Percentiles rank a stretch among this genome's conserved stretches.
phyloP scores from a whole-genome alignment of 2,797 vertebrate species.

The Poeciliopsis infans region DNA sequence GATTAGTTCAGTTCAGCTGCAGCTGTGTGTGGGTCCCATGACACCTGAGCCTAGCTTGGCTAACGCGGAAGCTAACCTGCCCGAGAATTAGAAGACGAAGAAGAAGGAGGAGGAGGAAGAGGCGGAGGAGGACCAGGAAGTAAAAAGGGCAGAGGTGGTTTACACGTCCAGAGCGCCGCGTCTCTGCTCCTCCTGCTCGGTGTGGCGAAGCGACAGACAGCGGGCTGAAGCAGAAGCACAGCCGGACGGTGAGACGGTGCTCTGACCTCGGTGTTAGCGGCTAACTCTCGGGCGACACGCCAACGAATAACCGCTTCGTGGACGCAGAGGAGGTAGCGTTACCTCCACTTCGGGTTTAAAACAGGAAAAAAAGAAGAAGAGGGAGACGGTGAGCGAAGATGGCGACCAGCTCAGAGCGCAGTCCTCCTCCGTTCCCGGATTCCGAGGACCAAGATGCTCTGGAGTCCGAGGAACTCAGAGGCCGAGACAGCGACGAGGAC shows the following conservation, averaged over 20 bases:
- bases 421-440: constrained; percentile 85
- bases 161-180: constrained; percentile 19
- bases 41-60: constrained; percentile 24
- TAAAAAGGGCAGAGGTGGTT: constrained; percentile 35
- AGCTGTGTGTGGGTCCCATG: constrained; percentile 30
- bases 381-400: constrained; percentile 69
- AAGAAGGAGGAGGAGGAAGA: constrained; percentile 70
- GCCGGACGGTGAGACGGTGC: not conserved
- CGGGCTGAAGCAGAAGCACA: not conserved
- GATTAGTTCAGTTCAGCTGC: not conserved
- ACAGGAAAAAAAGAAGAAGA: not conserved
- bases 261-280: constrained; percentile 13
- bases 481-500: constrained; percentile 73
- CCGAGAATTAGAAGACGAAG: constrained; percentile 17
- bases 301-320: not conserved
- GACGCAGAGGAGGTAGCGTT: constrained; percentile 33
- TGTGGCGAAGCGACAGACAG: not conserved
- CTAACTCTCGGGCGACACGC: constrained; percentile 7
- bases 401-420: constrained; percentile 84
- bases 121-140: constrained; percentile 71
- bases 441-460: constrained; percentile 80
- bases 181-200: constrained; percentile 12
- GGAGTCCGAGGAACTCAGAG: constrained; percentile 69
- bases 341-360: constrained; percentile 38
- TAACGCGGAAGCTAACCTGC: constrained; percentile 51